phyloP scores from a whole-genome alignment of 2,113 vertebrate species.

The Synchiropus splendidus region DNA sequence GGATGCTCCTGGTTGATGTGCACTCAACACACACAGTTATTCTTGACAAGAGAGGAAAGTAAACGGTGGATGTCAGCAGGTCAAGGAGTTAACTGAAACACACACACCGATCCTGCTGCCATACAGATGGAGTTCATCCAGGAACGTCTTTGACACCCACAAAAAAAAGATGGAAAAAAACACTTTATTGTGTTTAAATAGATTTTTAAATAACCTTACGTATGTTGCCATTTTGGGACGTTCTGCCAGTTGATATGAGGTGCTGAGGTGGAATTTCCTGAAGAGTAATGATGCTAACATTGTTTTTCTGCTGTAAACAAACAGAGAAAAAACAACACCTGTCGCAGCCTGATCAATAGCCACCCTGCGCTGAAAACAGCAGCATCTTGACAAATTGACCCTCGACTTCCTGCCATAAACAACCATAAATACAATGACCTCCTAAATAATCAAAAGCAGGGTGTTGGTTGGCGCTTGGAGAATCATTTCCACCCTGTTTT shows the following conservation, averaged over 20 bases:
- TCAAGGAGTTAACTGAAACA: conserved; percentile 22
- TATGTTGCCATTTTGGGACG: too few species aligned
- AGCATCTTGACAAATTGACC: conserved; percentile 18
- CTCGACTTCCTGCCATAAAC: conserved; percentile 40
- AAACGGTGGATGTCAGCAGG: conserved; percentile 30
- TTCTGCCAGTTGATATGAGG: too few species aligned
- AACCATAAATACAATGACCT: conserved; percentile 9
- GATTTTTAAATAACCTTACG: too few species aligned
- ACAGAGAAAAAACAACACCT: conserved; percentile 19
- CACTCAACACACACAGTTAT: conserved; percentile 27
- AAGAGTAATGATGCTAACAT: too few species aligned
- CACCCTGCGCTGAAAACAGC: conserved; percentile 20
- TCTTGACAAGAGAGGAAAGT: conserved; percentile 25
- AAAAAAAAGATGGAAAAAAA: too few species aligned
- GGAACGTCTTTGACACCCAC: conserved; percentile 34
- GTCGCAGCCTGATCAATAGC: conserved; percentile 28
- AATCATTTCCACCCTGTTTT: conserved; percentile 38
- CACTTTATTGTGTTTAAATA: too few species aligned
- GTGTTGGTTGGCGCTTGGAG: conserved; percentile 16
- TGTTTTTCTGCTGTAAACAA: conserved; percentile 3
- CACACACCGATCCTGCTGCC: conserved; percentile 15
- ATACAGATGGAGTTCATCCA: conserved; percentile 38
- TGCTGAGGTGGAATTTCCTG: too few species aligned
- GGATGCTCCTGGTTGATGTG: conserved; percentile 4
- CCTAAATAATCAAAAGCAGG: conserved; percentile 35